Evolutionary conservation across 1,140 invertebrate species (phyloP).

Genomic region (Papilio polytes): DNA sequence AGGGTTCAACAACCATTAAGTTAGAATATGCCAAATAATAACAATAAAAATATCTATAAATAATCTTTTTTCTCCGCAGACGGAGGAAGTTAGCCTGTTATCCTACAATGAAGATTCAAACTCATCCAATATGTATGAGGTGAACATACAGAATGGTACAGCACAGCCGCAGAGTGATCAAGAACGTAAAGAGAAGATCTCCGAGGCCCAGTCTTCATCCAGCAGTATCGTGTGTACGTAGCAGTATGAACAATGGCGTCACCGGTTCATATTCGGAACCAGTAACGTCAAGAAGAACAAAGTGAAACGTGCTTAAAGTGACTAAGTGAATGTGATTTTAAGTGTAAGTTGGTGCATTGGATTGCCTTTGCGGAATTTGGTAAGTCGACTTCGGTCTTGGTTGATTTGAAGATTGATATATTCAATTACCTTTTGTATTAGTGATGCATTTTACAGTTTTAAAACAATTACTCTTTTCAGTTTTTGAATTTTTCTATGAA

Average conservation of each 20-base stretch:
- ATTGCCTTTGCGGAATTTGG: conserved; percentile 21
- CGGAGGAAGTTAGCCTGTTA: conserved; percentile 73
- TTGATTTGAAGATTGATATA: background rate
- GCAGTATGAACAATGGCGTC: conserved; percentile 77
- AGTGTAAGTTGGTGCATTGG: conserved; percentile 40
- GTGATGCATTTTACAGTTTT: background rate
- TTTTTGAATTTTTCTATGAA: too few species aligned
- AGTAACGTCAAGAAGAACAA: conserved; percentile 51
- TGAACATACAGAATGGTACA: conserved; percentile 63
- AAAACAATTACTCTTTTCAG: too few species aligned
- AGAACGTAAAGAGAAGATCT: conserved; percentile 42
- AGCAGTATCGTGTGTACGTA: conserved; percentile 75
- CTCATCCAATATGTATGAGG: conserved; percentile 74
- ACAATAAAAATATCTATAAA: background rate
- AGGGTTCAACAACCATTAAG: too few species aligned
- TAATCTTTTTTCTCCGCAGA: conserved; percentile 53
- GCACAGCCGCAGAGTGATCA: conserved; percentile 38
- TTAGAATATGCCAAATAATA: too few species aligned
- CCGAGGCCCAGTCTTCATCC: conserved; percentile 59
- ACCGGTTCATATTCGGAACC: conserved; percentile 74
- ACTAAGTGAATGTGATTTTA: conserved; percentile 37
- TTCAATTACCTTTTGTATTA: conserved; percentile 5
- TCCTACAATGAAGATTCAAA: conserved; percentile 81
- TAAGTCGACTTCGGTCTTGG: conserved; percentile 41
- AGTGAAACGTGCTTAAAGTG: conserved; percentile 53